phyloP scores from a whole-genome alignment of 2,888 invertebrate species.

The Callosobruchus maculatus region DNA sequence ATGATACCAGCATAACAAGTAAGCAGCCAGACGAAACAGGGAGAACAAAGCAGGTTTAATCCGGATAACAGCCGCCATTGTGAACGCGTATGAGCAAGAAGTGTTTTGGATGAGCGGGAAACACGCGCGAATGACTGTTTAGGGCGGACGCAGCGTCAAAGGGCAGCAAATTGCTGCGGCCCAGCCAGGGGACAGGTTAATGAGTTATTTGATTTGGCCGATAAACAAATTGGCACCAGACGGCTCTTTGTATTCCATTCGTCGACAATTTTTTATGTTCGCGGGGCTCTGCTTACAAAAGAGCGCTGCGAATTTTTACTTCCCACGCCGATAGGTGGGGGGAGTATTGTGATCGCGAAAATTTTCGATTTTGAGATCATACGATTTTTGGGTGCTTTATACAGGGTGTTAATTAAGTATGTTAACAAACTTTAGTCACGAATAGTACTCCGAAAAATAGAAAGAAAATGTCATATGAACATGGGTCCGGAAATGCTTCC shows the following conservation, averaged over 20 bases:
- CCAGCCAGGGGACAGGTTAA: neutral
- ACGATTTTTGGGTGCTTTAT: no score
- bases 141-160: neutral
- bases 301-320: no score
- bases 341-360: no score
- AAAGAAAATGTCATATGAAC: no score
- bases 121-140: slow-evolving; percentile 9
- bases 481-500: no score
- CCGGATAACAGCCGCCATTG: slow-evolving; percentile 13
- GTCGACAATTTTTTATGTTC: neutral
- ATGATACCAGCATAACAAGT: neutral
- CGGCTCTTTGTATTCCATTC: neutral
- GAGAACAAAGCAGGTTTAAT: slow-evolving; percentile 10
- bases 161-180: slow-evolving; percentile 3
- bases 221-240: slow-evolving; percentile 5
- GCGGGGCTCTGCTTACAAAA: neutral
- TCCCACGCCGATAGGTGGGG: no score
- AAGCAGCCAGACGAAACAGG: neutral
- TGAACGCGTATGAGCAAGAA: slow-evolving; percentile 12
- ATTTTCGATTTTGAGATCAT: no score
- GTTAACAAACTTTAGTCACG: no score
- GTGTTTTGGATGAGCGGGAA: slow-evolving; percentile 12
- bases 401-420: no score
- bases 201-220: slow-evolving; percentile 2
- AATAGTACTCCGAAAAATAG: no score